A percentile compares a stretch with the other conserved stretches of the same genome.
These are phyloP conservation scores for Drosophila willistoni DNA, from an alignment of 1,140 invertebrate species.

Conservation along the genomic window DNA sequence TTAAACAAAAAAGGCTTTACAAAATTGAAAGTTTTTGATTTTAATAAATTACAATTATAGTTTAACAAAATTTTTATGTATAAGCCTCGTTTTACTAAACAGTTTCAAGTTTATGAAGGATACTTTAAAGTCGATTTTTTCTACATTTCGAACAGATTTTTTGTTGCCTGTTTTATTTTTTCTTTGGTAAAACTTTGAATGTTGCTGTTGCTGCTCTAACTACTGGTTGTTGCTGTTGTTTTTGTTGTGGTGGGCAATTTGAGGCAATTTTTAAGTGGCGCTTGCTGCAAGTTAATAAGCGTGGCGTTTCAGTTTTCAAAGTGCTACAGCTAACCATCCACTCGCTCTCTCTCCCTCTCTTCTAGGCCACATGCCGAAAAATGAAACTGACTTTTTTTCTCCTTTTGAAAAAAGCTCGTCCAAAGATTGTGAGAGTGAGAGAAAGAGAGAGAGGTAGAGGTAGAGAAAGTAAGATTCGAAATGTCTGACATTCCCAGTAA, in stretches of 20 bases:
- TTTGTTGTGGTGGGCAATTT: slow-evolving; percentile 55
- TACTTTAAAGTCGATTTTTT: not conserved
- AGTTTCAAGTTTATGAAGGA: not conserved
- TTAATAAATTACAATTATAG: no score
- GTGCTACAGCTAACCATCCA: slow-evolving; percentile 12
- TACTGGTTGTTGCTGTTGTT: slow-evolving; percentile 9
- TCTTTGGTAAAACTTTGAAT: slow-evolving; percentile 11
- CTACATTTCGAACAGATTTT: slow-evolving; percentile 9
- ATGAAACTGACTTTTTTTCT: slow-evolving; percentile 37
- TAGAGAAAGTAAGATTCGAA: not conserved
- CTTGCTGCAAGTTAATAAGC: slow-evolving; percentile 73
- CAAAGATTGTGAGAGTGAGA: not conserved
- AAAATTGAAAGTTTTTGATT: no score
- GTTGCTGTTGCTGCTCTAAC: slow-evolving; percentile 12
- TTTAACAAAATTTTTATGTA: no score
- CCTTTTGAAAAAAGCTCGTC: not conserved
- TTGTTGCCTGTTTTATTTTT: slow-evolving; percentile 20
- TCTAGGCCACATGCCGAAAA: slow-evolving; percentile 27
- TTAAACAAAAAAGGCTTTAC: no score
- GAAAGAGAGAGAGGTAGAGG: not conserved
- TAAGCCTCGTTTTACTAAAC: not conserved
- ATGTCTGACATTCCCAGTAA: slow-evolving; percentile 15
- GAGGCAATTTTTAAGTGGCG: slow-evolving; percentile 63
- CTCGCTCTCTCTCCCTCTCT: no score
- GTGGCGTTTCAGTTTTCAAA: slow-evolving; percentile 67